Conservation (phyloP, 2,888 invertebrate genomes). For the Epirrhoe alternata region DNA sequence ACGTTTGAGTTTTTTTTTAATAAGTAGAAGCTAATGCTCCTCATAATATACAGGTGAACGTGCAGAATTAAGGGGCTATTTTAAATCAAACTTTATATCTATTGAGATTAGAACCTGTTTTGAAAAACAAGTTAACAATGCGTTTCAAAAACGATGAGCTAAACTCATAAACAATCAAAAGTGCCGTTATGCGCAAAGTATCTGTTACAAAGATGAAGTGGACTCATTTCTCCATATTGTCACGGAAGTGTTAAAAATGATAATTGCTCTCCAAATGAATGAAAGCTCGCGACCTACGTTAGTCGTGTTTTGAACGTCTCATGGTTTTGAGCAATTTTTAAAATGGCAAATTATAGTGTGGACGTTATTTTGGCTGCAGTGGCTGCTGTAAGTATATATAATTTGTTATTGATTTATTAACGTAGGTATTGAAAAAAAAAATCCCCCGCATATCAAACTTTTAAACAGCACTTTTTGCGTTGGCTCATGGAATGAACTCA, state of each 20-base stretch:
- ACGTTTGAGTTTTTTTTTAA: background rate
- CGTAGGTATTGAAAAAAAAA: too few species aligned
- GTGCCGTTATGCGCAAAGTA: constrained; percentile 53
- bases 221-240: constrained; percentile 62
- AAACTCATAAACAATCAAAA: constrained; percentile 19
- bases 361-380: constrained; percentile 29
- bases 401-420: background rate
- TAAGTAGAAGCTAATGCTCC: too few species aligned
- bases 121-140: background rate
- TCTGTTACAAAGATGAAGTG: constrained; percentile 61
- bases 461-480: too few species aligned
- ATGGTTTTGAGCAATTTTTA: constrained; percentile 30
- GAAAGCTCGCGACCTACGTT: constrained; percentile 61
- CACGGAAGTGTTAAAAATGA: constrained; percentile 69
- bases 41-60: too few species aligned
- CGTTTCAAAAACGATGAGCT: constrained; percentile 17
- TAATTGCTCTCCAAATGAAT: constrained; percentile 65
- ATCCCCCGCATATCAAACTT: too few species aligned
- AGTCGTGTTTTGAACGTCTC: constrained; percentile 57
- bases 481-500: too few species aligned
- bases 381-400: constrained; percentile 38
- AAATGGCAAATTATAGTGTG: constrained; percentile 31
- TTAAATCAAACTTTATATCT: background rate
- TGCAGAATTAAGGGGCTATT: too few species aligned
- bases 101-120: background rate